A percentile compares a stretch with the other conserved stretches of the same genome.
Conservation (phyloP, 2,797 vertebrate species). For the Paramormyrops hopkinsi region DNA sequence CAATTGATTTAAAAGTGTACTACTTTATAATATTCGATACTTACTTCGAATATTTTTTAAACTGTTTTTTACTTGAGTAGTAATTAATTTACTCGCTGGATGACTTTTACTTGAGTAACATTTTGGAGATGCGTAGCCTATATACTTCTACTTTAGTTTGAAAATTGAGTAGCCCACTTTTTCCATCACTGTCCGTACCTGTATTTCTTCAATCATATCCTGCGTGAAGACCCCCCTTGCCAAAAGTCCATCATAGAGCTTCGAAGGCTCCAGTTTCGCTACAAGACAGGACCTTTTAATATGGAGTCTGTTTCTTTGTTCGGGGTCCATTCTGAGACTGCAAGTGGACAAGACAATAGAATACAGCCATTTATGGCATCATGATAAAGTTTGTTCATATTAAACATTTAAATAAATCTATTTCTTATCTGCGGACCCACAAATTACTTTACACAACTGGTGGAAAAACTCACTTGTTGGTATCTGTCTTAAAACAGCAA, state of each 20-base stretch:
- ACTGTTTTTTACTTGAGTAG: background rate
- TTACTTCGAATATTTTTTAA: background rate
- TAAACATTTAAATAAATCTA: background rate
- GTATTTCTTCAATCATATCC: conserved; percentile 84
- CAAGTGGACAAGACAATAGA: background rate
- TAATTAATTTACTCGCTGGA: background rate
- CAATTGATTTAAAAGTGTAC: background rate
- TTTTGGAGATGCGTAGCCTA: background rate
- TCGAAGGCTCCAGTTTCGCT: conserved; percentile 53
- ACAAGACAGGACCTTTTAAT: conserved; percentile 63
- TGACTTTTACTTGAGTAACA: background rate
- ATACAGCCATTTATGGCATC: background rate
- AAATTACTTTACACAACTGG: background rate
- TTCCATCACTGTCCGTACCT: conserved; percentile 46
- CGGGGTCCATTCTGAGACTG: conserved; percentile 62
- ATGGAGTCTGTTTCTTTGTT: conserved; percentile 61
- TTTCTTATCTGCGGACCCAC: background rate
- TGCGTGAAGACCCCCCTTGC: conserved; percentile 70
- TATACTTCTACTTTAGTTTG: background rate
- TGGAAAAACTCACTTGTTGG: background rate
- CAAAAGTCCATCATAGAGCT: conserved; percentile 69
- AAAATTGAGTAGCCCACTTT: conserved; percentile 32
- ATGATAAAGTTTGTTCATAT: background rate
- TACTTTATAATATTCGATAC: background rate
- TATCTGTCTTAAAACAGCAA: background rate